Conservation (phyloP, 2,797 vertebrate species). For the Orientallactaga sibirica region DNA sequence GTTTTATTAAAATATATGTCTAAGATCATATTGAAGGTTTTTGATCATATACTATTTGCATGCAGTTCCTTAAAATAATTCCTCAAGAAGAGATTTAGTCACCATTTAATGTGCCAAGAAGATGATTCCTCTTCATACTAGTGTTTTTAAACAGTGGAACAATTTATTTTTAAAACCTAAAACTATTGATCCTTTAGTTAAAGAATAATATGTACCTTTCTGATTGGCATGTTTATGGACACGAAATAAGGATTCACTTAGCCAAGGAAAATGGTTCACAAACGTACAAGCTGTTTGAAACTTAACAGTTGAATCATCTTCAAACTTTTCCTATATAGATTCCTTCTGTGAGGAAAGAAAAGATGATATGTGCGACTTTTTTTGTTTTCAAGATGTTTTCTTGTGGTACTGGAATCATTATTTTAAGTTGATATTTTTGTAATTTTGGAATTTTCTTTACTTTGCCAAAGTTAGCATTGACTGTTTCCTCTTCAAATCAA, state of each 20-base stretch:
- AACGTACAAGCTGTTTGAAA: slow-evolving; percentile 55
- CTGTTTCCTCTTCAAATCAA: slow-evolving; percentile 80
- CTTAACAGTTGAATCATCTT: slow-evolving; percentile 18
- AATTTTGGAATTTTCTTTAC: slow-evolving; percentile 73
- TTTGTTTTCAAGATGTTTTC: not conserved
- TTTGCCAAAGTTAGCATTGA: slow-evolving; percentile 69
- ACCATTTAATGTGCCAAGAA: slow-evolving; percentile 32
- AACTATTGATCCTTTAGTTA: slow-evolving; percentile 12
- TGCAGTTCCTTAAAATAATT: not conserved
- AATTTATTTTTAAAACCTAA: slow-evolving; percentile 62
- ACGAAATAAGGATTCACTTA: slow-evolving; percentile 50
- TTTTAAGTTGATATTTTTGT: slow-evolving; percentile 72
- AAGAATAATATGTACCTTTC: slow-evolving; percentile 40
- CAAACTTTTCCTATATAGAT: not conserved
- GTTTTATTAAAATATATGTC: not conserved
- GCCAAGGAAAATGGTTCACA: slow-evolving; percentile 9
- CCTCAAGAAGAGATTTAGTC: slow-evolving; percentile 31
- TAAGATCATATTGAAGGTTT: not conserved
- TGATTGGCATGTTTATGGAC: slow-evolving; percentile 43
- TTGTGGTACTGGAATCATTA: slow-evolving; percentile 18
- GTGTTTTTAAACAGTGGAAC: slow-evolving; percentile 55
- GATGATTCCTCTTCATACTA: slow-evolving; percentile 59
- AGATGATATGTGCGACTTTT: not conserved
- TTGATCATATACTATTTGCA: not conserved
- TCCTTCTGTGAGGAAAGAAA: slow-evolving; percentile 55